These are phyloP conservation scores for Seriola quinqueradiata DNA, from an alignment of 2,113 vertebrate genomes.

Conservation along the genomic window DNA sequence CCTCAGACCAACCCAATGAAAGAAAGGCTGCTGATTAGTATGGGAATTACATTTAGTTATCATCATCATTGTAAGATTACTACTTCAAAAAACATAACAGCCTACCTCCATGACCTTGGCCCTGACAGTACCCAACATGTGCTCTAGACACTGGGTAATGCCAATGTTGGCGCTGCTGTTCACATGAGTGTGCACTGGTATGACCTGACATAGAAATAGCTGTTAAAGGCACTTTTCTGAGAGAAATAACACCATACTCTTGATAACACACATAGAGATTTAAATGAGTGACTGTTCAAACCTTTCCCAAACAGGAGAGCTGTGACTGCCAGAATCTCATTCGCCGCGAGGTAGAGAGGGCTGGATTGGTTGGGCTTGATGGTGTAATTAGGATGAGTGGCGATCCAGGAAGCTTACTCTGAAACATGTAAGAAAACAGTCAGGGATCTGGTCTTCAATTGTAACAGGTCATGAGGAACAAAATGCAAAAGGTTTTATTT, in stretches of 20 bases:
- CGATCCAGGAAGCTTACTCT: slow-evolving; percentile 96
- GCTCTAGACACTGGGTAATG: slow-evolving; percentile 95
- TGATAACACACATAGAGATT: not conserved
- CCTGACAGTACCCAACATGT: slow-evolving; percentile 92
- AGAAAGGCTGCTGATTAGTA: not conserved
- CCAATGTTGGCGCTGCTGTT: slow-evolving; percentile 90
- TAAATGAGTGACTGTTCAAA: slow-evolving; percentile 46
- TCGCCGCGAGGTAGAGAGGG: slow-evolving; percentile 91
- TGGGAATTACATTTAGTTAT: not conserved
- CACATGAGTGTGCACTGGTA: slow-evolving; percentile 92
- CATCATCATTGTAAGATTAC: not conserved
- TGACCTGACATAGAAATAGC: slow-evolving; percentile 85
- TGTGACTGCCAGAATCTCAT: slow-evolving; percentile 99
- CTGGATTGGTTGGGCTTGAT: slow-evolving; percentile 90
- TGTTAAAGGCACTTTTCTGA: not conserved
- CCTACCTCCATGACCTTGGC: slow-evolving; percentile 95
- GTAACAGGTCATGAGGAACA: not conserved
- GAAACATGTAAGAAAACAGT: slow-evolving; percentile 46
- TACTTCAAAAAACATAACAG: not conserved
- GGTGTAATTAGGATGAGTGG: slow-evolving; percentile 95
- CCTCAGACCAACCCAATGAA: not conserved
- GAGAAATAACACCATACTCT: not conserved
- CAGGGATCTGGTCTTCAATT: not conserved
- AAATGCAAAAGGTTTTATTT: not conserved
- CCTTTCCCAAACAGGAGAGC: slow-evolving; percentile 97